Evolutionary conservation across 2,797 vertebrate species (phyloP).

Genomic region (Lithobates sylvaticus): DNA sequence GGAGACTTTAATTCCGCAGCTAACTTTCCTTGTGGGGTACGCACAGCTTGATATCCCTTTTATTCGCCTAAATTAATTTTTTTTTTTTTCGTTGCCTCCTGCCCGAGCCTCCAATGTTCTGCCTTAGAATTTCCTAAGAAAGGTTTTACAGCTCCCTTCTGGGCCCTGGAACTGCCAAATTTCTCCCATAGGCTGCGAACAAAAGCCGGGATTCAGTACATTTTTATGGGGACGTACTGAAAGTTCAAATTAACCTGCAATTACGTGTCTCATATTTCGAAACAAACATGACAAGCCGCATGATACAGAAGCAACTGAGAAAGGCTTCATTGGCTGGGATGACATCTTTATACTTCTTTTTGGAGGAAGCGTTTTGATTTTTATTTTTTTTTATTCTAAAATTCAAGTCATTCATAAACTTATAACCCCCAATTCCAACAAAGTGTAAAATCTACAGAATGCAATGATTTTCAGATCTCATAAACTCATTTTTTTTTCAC

Average conservation of each 20-base stretch:
- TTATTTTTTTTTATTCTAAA: neutral
- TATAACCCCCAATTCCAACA: too few species aligned
- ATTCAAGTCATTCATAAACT: too few species aligned
- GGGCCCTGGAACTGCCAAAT: constrained; percentile 8
- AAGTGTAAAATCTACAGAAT: too few species aligned
- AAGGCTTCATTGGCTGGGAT: neutral
- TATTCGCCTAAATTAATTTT: constrained; percentile 51
- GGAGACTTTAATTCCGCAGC: constrained; percentile 34
- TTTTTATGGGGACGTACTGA: constrained; percentile 19
- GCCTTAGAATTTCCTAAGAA: constrained; percentile 35
- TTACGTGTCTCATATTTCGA: constrained; percentile 42
- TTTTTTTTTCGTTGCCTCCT: neutral
- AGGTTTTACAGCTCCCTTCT: constrained; percentile 48
- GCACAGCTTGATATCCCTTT: constrained; percentile 49
- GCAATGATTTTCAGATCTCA: too few species aligned
- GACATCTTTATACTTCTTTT: neutral
- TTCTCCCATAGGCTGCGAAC: constrained; percentile 37
- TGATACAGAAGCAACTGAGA: neutral
- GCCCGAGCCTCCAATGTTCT: neutral
- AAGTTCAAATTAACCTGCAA: constrained; percentile 48
- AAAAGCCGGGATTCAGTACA: constrained; percentile 36
- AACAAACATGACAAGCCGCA: constrained; percentile 44
- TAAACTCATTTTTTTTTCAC: too few species aligned
- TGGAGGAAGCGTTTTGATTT: neutral
- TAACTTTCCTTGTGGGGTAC: constrained; percentile 37